phyloP scores from a whole-genome alignment of 2,888 invertebrate species.

The Drosophila cognata region DNA sequence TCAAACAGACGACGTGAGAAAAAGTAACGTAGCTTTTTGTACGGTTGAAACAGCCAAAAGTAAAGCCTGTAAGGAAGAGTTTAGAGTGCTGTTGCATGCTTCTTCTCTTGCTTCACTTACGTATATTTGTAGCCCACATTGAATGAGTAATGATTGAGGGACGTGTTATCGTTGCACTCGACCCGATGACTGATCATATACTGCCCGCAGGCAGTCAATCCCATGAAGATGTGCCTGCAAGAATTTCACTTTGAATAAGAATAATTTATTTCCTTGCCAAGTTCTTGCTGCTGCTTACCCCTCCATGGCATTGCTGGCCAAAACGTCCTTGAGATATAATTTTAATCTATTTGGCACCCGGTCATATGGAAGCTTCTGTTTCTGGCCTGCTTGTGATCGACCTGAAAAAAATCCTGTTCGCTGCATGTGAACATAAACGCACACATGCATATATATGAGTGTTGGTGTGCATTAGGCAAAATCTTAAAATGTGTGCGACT shows the following conservation, averaged over 20 bases:
- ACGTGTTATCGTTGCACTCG: conserved; percentile 87
- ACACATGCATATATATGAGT: conserved; percentile 59
- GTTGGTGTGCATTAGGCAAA: conserved; percentile 9
- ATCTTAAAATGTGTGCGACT: not conserved
- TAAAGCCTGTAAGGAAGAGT: conserved; percentile 75
- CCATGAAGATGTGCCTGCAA: conserved; percentile 95
- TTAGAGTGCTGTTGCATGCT: not conserved
- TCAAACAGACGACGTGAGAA: conserved; percentile 88
- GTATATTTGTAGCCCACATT: conserved; percentile 88
- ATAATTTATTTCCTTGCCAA: not conserved
- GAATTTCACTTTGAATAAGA: conserved; percentile 1
- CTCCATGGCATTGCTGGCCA: conserved; percentile 86
- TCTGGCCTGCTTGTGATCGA: conserved; percentile 85
- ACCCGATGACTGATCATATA: conserved; percentile 94
- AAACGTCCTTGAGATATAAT: conserved; percentile 88
- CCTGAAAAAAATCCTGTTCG: conserved; percentile 86
- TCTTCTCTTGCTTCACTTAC: conserved; percentile 85
- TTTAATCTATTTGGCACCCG: conserved; percentile 87
- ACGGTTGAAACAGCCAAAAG: conserved; percentile 85
- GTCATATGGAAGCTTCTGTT: conserved; percentile 85
- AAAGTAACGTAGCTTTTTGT: conserved; percentile 82
- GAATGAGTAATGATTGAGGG: conserved; percentile 86
- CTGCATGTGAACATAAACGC: conserved; percentile 76
- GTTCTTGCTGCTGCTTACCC: conserved; percentile 70
- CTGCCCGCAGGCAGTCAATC: conserved; percentile 97